A percentile compares a stretch with the other conserved stretches of the same genome.
These are phyloP conservation scores for Mimas tiliae DNA, from an alignment of 2,888 invertebrate species.

Conservation along the genomic window DNA sequence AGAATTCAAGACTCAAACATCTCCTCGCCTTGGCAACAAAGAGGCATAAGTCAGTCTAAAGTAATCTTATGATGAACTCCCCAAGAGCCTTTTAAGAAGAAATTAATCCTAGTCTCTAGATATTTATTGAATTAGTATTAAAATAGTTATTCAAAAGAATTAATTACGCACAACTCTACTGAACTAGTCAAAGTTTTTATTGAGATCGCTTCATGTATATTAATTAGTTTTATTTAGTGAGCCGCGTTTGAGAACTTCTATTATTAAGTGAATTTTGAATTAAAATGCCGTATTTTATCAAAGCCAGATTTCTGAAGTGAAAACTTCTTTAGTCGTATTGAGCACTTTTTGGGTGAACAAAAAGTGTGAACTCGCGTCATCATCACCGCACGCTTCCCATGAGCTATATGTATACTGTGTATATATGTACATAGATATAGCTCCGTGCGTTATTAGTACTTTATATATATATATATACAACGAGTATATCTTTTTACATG, in stretches of 20 bases:
- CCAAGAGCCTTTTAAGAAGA: neutral
- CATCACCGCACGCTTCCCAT: too few species aligned
- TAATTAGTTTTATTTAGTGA: conserved; percentile 33
- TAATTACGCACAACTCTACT: conserved; percentile 7
- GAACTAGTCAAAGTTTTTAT: conserved; percentile 16
- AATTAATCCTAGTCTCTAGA: neutral
- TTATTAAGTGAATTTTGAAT: neutral
- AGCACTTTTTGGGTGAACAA: too few species aligned
- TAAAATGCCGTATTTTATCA: neutral
- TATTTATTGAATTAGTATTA: neutral
- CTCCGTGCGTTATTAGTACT: too few species aligned
- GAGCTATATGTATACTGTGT: too few species aligned
- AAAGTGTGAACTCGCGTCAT: too few species aligned
- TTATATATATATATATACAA: too few species aligned
- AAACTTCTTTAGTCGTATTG: too few species aligned
- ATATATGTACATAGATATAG: too few species aligned
- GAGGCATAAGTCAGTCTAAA: neutral
- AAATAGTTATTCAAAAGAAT: conserved; percentile 11
- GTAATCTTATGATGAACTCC: neutral
- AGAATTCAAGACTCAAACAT: too few species aligned
- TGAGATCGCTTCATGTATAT: conserved; percentile 22
- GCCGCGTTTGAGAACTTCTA: conserved; percentile 32
- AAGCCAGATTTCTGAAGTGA: too few species aligned
- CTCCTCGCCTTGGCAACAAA: too few species aligned
- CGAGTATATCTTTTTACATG: too few species aligned